A percentile compares a stretch with the other conserved stretches of the same genome.
Conservation (phyloP, 2,888 invertebrate species). For the Apoda limacodes region DNA sequence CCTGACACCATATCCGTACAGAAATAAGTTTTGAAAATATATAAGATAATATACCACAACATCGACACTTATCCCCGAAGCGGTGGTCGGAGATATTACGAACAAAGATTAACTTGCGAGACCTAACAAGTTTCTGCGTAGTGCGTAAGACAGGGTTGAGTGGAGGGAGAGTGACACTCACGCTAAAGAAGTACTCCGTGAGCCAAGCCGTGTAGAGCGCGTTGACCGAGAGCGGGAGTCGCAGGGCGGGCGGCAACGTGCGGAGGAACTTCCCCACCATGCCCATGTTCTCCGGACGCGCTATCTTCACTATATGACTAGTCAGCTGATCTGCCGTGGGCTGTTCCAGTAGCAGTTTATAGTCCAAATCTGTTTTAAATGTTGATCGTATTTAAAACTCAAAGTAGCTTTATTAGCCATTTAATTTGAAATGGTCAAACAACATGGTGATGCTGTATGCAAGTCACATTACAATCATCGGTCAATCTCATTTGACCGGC, state of each 20-base stretch:
- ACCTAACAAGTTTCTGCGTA: background rate
- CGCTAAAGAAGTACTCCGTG: constrained; percentile 51
- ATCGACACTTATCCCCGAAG: too few species aligned
- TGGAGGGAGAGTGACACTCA: constrained; percentile 27
- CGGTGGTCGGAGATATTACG: too few species aligned
- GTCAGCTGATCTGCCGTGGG: constrained; percentile 28
- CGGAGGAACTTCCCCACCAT: constrained; percentile 51
- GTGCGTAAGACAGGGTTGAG: too few species aligned
- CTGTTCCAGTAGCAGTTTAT: constrained; percentile 58
- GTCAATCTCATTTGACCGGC: too few species aligned
- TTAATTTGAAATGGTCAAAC: too few species aligned
- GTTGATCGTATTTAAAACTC: too few species aligned
- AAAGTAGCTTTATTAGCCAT: too few species aligned
- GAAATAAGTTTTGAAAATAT: too few species aligned
- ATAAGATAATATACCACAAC: too few species aligned
- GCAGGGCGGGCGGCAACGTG: constrained; percentile 40
- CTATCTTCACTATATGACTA: constrained; percentile 33
- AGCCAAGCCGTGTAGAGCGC: constrained; percentile 52
- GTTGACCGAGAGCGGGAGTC: constrained; percentile 36
- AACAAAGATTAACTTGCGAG: background rate
- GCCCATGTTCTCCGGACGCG: constrained; percentile 47
- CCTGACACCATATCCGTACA: too few species aligned
- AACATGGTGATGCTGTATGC: too few species aligned
- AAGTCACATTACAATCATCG: too few species aligned
- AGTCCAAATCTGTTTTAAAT: constrained; percentile 59